Evolutionary conservation across 2,113 vertebrate species (phyloP), one percentile per base, ranked within the genome.

Genomic region (Zosterops japonicus): DNA sequence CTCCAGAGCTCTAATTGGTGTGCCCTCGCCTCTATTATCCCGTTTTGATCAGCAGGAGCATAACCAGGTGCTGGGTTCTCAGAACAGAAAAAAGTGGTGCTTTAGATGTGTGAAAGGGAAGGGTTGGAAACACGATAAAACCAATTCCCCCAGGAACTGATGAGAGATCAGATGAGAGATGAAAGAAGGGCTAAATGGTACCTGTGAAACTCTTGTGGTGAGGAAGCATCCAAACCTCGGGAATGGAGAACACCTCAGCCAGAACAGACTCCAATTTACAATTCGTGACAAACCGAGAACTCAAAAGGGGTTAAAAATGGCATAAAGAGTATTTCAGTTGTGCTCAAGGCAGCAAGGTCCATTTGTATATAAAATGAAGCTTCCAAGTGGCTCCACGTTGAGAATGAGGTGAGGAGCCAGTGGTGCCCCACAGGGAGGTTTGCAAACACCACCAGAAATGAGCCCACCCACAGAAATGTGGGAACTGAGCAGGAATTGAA

Each of bases 51-150:
- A 65, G 44, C 33, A 11, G 21, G 78, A 94, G 49, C 77, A 61
- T 18, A 89, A 81, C 53, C 93, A 94, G 95, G 61, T 60, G 74
- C 70, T 80, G 76, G n/a, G 23, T 46, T 79, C 88, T 63, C 87
- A 91, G 79, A 93, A 81, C 9, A 76, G 61, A 47, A 57, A 29
- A 79, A 47, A 86, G 68, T 1, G 36, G 72, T 70, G 79, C 22
- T 20, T 94, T 68, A 68, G 53, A 83, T 65, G 41, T 82, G 60
- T 57, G 55, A 70, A 83, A 74, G 76, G 3, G 68, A 83, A 83
- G 24, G 59, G 11, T 2, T 90, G 60, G 93, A 59, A 90, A 76
- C 29, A 39, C 0, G 33, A 63, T 69, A 55, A 83, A 90, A 21
- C 14, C 53, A 47, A 11, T 29, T 89, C 55, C 67, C 57, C 25